Evolutionary conservation across 2,113 vertebrate species (phyloP), one percentile per base, ranked within the genome.

Genomic region (Platichthys stellatus): DNA sequence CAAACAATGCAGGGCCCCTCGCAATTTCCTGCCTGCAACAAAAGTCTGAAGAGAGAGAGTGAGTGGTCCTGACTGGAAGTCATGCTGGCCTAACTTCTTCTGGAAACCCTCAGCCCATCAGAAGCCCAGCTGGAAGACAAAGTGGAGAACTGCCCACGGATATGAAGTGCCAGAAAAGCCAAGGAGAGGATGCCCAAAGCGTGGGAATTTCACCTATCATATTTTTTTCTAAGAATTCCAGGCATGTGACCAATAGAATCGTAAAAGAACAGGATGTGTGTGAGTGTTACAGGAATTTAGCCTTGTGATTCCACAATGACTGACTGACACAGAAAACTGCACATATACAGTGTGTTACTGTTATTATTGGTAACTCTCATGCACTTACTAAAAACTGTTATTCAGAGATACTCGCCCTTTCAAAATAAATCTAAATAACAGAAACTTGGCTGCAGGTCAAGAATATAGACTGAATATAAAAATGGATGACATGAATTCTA

Each of bases 191-290:
- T 86, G 69, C 69, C 70, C 49, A 76, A 84, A 86, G 71, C 59
- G 62, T 93, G 91, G 86, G 87, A 92, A 92, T 86, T 84, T 83
- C 49, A 76, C 80, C 72, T 88, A 73, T 78, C 57, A 70, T 72
- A 65, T 70, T 83, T 76, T 76, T 31, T 83, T 76, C 51, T 65
- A 81, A 63, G 68, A 81, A 89, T 90, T 84, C 74, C 83, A 71
- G 51, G 62, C 53, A 43, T 76, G 69, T 89, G 88, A 87, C 62
- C 70, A 89, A 74, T 6, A 60, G 69, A 65, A 63, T 56, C 4
- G 54, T 49, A 66, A 82, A 69, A 84, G 84, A 71, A 81, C 72
- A 84, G 84, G 79, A 90, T 74, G 78, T 62, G 3, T 84, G 66
- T 59, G 13, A 21, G 38, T 72, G 58, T 77, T 23, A 20, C 23